phyloP scores from a whole-genome alignment of 2,113 vertebrate genomes.

The Daboia siamensis region DNA sequence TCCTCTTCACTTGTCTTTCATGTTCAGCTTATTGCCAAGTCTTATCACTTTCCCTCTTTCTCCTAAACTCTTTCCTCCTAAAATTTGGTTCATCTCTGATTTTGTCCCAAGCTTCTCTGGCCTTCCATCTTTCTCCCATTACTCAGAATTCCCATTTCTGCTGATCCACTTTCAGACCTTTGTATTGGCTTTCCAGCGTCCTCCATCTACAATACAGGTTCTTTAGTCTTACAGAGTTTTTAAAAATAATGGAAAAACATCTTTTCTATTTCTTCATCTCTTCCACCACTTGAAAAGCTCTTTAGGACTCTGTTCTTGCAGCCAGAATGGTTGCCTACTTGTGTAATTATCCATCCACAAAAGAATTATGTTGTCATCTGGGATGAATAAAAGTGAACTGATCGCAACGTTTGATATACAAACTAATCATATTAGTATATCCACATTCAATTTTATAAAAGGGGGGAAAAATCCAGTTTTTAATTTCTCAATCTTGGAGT shows the following conservation, averaged over 20 bases:
- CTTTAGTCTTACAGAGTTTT: not conserved
- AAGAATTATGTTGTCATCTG: not conserved
- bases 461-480: not conserved
- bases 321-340: not conserved
- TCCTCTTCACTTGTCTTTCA: not conserved
- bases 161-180: not conserved
- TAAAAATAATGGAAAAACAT: not conserved
- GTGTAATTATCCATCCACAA: not conserved
- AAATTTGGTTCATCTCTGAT: not conserved
- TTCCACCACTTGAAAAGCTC: not conserved
- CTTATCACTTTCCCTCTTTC: not conserved
- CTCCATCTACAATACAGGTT: not conserved
- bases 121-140: not conserved
- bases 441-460: not conserved
- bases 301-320: not conserved
- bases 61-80: not conserved
- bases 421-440: not conserved
- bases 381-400: not conserved
- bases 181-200: not conserved
- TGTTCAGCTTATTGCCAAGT: not conserved
- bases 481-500: not conserved
- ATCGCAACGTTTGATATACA: not conserved
- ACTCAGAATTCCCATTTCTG: not conserved
- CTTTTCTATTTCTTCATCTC: not conserved
- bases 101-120: not conserved